Evolutionary conservation across 1,140 invertebrate genomes (phyloP).

Genomic region (Samia ricini): DNA sequence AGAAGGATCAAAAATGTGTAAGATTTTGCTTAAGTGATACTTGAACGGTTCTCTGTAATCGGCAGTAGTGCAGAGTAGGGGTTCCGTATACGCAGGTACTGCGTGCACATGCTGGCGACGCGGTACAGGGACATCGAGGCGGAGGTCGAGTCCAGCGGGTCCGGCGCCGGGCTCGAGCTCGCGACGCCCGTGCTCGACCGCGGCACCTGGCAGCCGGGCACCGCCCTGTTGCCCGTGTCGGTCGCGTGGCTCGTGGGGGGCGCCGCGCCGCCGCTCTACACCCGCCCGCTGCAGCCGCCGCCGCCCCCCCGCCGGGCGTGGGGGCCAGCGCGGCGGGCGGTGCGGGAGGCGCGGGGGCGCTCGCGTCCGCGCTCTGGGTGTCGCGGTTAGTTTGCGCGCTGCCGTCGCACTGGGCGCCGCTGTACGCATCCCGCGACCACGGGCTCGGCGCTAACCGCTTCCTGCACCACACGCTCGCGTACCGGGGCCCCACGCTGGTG

Average conservation of each 20-base stretch:
- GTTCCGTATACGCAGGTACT: slow-evolving; percentile 65
- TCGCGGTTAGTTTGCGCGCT: slow-evolving; percentile 81
- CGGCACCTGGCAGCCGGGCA: slow-evolving; percentile 37
- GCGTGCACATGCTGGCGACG: slow-evolving; percentile 87
- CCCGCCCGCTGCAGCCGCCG: slow-evolving; percentile 69
- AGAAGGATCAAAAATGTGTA: not conserved
- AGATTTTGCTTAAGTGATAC: too few relatives aligned
- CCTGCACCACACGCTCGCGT: slow-evolving; percentile 90
- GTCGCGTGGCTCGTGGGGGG: slow-evolving; percentile 89
- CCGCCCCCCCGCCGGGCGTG: slow-evolving; percentile 57
- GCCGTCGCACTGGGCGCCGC: slow-evolving; percentile 88
- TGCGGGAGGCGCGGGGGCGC: slow-evolving; percentile 80
- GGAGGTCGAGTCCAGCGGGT: slow-evolving; percentile 58
- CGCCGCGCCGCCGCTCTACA: slow-evolving; percentile 84
- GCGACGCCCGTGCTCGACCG: slow-evolving; percentile 86
- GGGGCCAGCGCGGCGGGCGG: too few relatives aligned
- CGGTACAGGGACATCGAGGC: slow-evolving; percentile 83
- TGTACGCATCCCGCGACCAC: slow-evolving; percentile 91
- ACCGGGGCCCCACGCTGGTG: slow-evolving; percentile 90
- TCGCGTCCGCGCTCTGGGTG: too few relatives aligned
- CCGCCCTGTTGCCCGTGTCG: slow-evolving; percentile 81
- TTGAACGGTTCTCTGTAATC: not conserved
- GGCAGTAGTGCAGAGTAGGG: not conserved
- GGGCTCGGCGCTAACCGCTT: slow-evolving; percentile 93
- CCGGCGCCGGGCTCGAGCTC: slow-evolving; percentile 81